Percentiles rank a stretch among this genome's conserved stretches.
These are phyloP conservation scores for Goniozus legneri DNA, from an alignment of 1,140 invertebrate species.

Conservation along the genomic window DNA sequence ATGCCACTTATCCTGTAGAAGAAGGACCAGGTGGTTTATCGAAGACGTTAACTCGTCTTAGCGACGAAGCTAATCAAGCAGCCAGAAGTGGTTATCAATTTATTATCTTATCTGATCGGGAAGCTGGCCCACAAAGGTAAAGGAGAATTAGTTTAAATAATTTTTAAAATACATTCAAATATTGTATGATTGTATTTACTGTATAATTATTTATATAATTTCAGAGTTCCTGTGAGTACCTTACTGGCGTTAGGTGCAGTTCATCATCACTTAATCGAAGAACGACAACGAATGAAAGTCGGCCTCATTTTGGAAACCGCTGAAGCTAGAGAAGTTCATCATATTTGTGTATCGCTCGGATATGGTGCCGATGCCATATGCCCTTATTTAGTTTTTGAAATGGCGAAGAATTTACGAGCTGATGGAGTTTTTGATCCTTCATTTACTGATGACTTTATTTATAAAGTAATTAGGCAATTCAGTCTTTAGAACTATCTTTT, in stretches of 20 bases:
- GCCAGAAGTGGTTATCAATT: constrained; percentile 80
- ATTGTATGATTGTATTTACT: constrained; percentile 4
- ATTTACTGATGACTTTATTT: constrained; percentile 82
- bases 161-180: constrained; percentile 2
- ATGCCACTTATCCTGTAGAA: constrained; percentile 79
- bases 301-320: constrained; percentile 90
- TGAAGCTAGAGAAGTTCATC: constrained; percentile 94
- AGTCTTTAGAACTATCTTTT: neutral
- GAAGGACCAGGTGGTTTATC: constrained; percentile 72
- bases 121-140: constrained; percentile 64
- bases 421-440: constrained; percentile 76
- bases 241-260: constrained; percentile 87
- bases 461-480: constrained; percentile 58
- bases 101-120: constrained; percentile 84
- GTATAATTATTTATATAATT: constrained; percentile 16
- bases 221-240: constrained; percentile 74
- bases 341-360: constrained; percentile 92
- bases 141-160: neutral
- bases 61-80: constrained; percentile 77
- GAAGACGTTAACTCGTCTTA: constrained; percentile 75
- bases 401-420: constrained; percentile 75
- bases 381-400: constrained; percentile 95
- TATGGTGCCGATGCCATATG: constrained; percentile 98
- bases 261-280: constrained; percentile 94
- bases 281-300: constrained; percentile 93